phyloP scores from a whole-genome alignment of 2,113 vertebrate species.

The Abramis brama region DNA sequence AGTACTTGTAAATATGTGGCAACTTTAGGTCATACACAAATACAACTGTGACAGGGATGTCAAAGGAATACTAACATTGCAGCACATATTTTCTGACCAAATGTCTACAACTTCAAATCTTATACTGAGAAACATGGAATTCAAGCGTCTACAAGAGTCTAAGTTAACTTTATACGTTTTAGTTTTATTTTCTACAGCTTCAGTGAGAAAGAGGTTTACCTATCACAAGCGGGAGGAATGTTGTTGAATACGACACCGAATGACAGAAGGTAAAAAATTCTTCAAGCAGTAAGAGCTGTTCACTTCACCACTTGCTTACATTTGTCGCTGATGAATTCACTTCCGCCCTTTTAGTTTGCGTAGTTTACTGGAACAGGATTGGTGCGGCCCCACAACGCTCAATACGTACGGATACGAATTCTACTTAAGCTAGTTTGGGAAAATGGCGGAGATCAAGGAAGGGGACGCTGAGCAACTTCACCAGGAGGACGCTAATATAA shows the following conservation, averaged over 20 bases:
- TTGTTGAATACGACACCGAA: not conserved
- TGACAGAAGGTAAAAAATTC: not conserved
- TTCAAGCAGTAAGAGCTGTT: not conserved
- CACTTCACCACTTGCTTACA: not conserved
- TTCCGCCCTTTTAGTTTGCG: conserved; percentile 16
- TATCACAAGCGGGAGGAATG: not conserved
- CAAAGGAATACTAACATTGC: not conserved
- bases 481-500: conserved; percentile 75
- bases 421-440: conserved; percentile 60
- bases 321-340: not conserved
- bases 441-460: conserved; percentile 78
- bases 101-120: not conserved
- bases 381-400: not conserved
- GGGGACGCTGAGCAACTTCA: conserved; percentile 69
- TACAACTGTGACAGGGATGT: not conserved
- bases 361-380: conserved; percentile 21
- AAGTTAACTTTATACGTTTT: not conserved
- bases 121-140: not conserved
- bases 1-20: not conserved
- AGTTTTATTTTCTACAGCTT: not conserved
- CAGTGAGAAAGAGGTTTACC: not conserved
- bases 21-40: not conserved
- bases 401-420: conserved; percentile 3
- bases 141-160: not conserved
- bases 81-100: not conserved